Conservation (phyloP, 2,888 invertebrate species). For the Blastobasis lacticolella region DNA sequence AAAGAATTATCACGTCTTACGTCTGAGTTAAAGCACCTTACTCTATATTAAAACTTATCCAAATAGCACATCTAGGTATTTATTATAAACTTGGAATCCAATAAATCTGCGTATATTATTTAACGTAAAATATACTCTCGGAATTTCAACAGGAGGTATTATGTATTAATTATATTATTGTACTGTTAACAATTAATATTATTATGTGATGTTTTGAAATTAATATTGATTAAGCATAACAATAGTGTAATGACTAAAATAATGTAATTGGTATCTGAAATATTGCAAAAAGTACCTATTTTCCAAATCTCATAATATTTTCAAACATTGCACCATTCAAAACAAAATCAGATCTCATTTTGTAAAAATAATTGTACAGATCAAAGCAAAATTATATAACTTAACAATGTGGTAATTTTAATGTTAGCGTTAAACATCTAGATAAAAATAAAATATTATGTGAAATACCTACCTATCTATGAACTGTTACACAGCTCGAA, state of each 20-base stretch:
- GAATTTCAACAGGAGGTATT: conserved; percentile 66
- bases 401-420: conserved; percentile 55
- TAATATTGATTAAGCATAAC: background rate
- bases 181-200: conserved; percentile 12
- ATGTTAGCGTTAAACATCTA: conserved; percentile 61
- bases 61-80: conserved; percentile 29
- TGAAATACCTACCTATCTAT: conserved; percentile 55
- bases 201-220: conserved; percentile 44
- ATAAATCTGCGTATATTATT: conserved; percentile 44
- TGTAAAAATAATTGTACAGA: conserved; percentile 57
- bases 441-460: conserved; percentile 52
- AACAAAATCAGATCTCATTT: conserved; percentile 58
- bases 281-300: no score
- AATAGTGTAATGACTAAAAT: no score
- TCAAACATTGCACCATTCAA: conserved; percentile 38
- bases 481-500: conserved; percentile 59
- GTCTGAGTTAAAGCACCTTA: conserved; percentile 67
- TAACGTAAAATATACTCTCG: conserved; percentile 58
- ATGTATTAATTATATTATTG: conserved; percentile 25
- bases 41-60: conserved; percentile 28
- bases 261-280: no score
- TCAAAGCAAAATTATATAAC: conserved; percentile 73
- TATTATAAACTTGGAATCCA: conserved; percentile 42
- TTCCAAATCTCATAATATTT: no score
- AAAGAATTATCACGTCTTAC: conserved; percentile 55